Percentiles rank a stretch among this genome's conserved stretches.
Conservation (phyloP, 2,888 invertebrate species). For the Pardosa pseudoannulata region DNA sequence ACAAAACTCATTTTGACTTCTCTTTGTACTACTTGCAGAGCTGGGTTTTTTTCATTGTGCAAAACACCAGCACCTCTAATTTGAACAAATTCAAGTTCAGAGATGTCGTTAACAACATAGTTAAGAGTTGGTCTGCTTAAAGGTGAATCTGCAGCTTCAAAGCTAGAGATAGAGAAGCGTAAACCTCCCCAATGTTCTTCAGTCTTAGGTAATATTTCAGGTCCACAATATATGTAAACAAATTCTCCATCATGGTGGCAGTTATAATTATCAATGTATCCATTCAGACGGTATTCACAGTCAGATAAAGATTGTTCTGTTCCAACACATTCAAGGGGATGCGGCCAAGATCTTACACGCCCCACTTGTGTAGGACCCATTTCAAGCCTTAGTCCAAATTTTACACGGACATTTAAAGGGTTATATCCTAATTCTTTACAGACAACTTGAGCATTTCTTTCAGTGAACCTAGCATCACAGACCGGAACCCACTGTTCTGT, state of each 20-base stretch:
- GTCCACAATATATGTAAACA: slow-evolving; percentile 94
- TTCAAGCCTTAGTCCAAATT: slow-evolving; percentile 89
- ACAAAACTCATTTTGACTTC: slow-evolving; percentile 89
- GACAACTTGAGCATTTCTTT: slow-evolving; percentile 96
- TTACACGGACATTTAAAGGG: slow-evolving; percentile 89
- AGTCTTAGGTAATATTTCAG: slow-evolving; percentile 78
- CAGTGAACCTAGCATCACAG: slow-evolving; percentile 96
- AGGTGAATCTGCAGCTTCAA: slow-evolving; percentile 82
- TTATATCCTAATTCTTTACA: slow-evolving; percentile 95
- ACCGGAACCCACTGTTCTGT: slow-evolving; percentile 97
- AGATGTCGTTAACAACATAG: slow-evolving; percentile 40
- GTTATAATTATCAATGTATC: slow-evolving; percentile 87
- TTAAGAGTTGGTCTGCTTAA: slow-evolving; percentile 39
- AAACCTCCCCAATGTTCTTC: slow-evolving; percentile 97
- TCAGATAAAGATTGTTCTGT: slow-evolving; percentile 78
- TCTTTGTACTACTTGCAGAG: slow-evolving; percentile 91
- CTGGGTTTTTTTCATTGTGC: slow-evolving; percentile 95
- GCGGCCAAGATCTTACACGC: slow-evolving; percentile 95
- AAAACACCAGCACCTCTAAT: slow-evolving; percentile 95
- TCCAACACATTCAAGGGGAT: slow-evolving; percentile 85
- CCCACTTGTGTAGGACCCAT: slow-evolving; percentile 92
- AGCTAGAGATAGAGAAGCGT: slow-evolving; percentile 91
- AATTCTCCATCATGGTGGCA: slow-evolving; percentile 94
- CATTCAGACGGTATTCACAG: slow-evolving; percentile 86
- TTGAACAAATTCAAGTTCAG: slow-evolving; percentile 80